These are phyloP conservation scores for Aleadryas rufinucha DNA, from an alignment of 2,113 vertebrate species.

Conservation along the genomic window DNA sequence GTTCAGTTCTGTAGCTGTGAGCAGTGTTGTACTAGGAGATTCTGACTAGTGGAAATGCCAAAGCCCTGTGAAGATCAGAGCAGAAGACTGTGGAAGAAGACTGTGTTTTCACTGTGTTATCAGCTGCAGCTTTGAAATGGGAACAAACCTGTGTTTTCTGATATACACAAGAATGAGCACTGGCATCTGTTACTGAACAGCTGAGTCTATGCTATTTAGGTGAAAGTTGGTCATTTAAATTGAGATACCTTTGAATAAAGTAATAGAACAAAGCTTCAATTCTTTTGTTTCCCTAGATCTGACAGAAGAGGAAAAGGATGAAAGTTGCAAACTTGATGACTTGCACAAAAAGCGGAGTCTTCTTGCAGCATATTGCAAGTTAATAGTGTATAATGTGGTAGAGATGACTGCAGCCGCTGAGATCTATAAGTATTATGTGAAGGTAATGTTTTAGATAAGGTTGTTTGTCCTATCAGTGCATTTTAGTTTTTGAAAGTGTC, in stretches of 20 bases:
- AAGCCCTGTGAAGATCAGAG: background rate
- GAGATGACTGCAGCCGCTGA: constrained; percentile 84
- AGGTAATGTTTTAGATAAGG: constrained; percentile 71
- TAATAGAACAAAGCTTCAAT: background rate
- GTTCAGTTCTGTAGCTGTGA: background rate
- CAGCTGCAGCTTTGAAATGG: background rate
- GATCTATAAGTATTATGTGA: constrained; percentile 86
- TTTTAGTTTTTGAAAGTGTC: background rate
- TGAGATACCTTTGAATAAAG: background rate
- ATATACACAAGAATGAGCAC: background rate
- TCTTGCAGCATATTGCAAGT: constrained; percentile 86
- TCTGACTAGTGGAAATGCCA: background rate
- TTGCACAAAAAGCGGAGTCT: constrained; percentile 79
- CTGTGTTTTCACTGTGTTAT: background rate
- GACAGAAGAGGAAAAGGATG: constrained; percentile 51
- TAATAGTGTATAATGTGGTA: constrained; percentile 82
- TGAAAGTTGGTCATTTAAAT: constrained; percentile 6
- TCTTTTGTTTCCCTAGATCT: constrained; percentile 39
- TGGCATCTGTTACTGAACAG: background rate
- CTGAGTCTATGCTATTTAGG: background rate
- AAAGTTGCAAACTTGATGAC: constrained; percentile 67
- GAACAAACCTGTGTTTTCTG: background rate
- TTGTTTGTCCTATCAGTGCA: background rate
- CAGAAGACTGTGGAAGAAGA: background rate
- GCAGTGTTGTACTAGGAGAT: background rate